Evolutionary conservation across 2,797 vertebrate genomes (phyloP), one percentile per base, ranked within the genome.

Genomic region (Ispidina picta): DNA sequence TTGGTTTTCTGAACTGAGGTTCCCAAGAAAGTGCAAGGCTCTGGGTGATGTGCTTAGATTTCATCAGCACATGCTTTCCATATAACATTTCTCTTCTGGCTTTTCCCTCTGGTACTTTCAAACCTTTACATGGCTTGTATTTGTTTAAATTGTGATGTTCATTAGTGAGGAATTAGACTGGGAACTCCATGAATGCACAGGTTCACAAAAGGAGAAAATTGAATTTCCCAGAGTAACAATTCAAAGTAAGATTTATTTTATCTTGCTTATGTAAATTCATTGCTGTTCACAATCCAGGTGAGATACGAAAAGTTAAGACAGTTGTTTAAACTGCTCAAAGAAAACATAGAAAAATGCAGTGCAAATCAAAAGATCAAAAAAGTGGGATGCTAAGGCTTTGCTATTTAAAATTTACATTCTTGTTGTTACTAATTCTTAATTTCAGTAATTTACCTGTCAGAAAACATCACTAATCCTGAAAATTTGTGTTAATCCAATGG

Each of bases 381-480:
- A 83, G 44, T 43, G 2, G 54, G 77, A 72, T 86, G 29, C n/a
- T 44, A 80, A 87, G 26, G 14, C 18, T 69, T 12, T 70, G 22
- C 3, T 31, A 12, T 72, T 87, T 91, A 21, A 84, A 84, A 85
- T 79, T 70, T 31, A 31, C 8, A 31, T 65, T 33, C 49, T 59
- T 58, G 39, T 56, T 3, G 3, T 2, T 3, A 62, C 17, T 74
- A 70, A 70, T 66, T 76, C 77, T 75, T 51, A 31, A 89, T 84
- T 91, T 88, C 23, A 59, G 26, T 60, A 1, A 74, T 2, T 49
- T 69, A 16, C 59, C 33, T 81, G 66, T 19, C 29, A 84, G 44
- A 71, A 71, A 91, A 84, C 26, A 51, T 5, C 17, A 84, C 8
- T 69, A 90, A 72, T 64, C 31, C 59, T 66, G 29, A 85, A 91